Evolutionary conservation across 2,113 vertebrate genomes (phyloP).

Genomic region (Prionailurus viverrinus): DNA sequence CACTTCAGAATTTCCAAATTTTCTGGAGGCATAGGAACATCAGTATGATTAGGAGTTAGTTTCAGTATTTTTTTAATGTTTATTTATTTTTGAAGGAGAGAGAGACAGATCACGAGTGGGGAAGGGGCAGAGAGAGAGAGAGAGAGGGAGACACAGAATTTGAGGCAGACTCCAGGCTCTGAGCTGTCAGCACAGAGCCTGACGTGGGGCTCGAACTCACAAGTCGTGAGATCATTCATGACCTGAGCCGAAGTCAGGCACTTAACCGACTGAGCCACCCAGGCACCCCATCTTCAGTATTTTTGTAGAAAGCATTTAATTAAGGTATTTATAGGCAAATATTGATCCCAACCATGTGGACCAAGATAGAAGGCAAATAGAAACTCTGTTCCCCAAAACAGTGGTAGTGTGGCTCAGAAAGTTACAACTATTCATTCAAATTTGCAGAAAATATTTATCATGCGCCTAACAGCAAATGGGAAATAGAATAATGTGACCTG

Average conservation of each 20-base stretch:
- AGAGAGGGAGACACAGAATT: too few relatives aligned
- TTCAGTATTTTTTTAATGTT: neutral
- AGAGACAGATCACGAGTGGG: too few relatives aligned
- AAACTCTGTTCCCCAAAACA: neutral
- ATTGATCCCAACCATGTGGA: neutral
- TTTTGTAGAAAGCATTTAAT: neutral
- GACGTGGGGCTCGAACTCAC: too few relatives aligned
- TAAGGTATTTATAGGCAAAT: neutral
- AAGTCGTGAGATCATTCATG: too few relatives aligned
- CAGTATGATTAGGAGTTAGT: neutral
- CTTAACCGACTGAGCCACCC: too few relatives aligned
- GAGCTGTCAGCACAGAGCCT: too few relatives aligned
- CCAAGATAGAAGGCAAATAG: neutral
- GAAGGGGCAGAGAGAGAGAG: too few relatives aligned
- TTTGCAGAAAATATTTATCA: neutral
- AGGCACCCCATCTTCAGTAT: neutral
- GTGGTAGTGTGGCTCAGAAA: rapidly evolving
- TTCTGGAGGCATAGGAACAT: neutral
- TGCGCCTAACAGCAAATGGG: neutral
- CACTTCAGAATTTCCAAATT: neutral
- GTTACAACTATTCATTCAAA: neutral
- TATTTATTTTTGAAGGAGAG: too few relatives aligned
- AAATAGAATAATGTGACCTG: neutral
- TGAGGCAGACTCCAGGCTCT: too few relatives aligned
- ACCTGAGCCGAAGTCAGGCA: too few relatives aligned